Evolutionary conservation across 2,888 invertebrate species (phyloP), one percentile per base, ranked within the genome.

Genomic region (Lasioglossum villosulum): DNA sequence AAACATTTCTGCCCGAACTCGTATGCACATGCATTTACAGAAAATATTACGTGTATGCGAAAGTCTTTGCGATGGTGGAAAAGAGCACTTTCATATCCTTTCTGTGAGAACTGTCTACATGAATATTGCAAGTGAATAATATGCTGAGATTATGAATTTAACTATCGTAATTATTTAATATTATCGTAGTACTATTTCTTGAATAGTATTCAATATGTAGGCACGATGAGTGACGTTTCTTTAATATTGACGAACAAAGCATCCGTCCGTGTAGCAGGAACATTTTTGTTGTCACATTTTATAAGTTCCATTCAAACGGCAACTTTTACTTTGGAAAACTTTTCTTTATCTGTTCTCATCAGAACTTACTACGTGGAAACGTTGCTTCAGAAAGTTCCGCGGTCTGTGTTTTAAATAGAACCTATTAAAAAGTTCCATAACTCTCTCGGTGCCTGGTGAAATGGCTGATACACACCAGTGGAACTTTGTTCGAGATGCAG

Each of bases 351-450:
- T n/a, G 52, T 52, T 52, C 8, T 48, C n/a, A n/a, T 52, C 52
- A 52, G 52, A 52, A 52, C 8, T n/a, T 52, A 52, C 52, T n/a
- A n/a, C n/a, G 23, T n/a, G 52, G 19, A 1, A 52, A 52, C 48
- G 23, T 48, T 52, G 52, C n/a, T 52, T 10, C 52, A 52, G 52
- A 52, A 52, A 52, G 52, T 52, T 52, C 10, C 52, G 2, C 23
- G 52, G 52, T 52, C 52, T 52, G 52, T 52, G 52, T 52, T 52
- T 52, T 52, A 52, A 52, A n/a, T 52, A 52, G 52, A 52, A 52
- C 52, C 52, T 52, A 52, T 52, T 52, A 52, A 52, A 52, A 52
- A 52, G 23, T 52, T 52, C 52, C 52, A 52, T 52, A 52, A 52
- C 23, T n/a, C 52, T 19, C 52, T n/a, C 23, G 10, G n/a, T n/a